Evolutionary conservation across 2,888 invertebrate species (phyloP), one percentile per base, ranked within the genome.

Genomic region (Acleris literana): DNA sequence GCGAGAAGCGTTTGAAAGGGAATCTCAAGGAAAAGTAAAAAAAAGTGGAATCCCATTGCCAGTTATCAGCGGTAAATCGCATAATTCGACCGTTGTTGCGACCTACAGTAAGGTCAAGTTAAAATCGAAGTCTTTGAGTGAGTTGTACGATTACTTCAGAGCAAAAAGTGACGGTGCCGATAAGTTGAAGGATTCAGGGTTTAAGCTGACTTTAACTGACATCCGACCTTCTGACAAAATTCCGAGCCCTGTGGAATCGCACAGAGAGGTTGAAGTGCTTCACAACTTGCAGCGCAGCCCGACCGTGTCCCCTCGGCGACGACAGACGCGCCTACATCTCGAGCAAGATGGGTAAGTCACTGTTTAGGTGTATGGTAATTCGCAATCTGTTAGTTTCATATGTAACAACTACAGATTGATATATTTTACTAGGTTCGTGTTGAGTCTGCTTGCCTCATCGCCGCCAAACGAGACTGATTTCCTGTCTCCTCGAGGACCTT

Each of bases 241-340:
- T 2, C 86, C 87, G 0, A 91, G 94, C 78, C 93, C 94, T 5
- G 92, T 92, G 18, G 93, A 93, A 57, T 83, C 84, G 18, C 95
- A 95, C 72, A 94, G 94, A 71, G 93, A 94, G 81, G 94, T 95
- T 33, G 95, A 95, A 78, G 94, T 95, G 9, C 84, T 95, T 43
- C 95, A 95, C 75, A 95, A 95, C 76, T 83, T 95, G 56, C 95
- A 95, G 70, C 85, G 95, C 60, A 95, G 95, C 83, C 95, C 95
- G 0, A 85, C 78, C 0, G 80, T 88, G 5, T 94, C 94, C 1
- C 94, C 94, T 0, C 86, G 92, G n/a, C 81, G 90, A 49, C 86
- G 92, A n/a, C 84, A 86, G 65, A 87, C 89, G 5, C 77, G 83
- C 25, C 74, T 92, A 63, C 76, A 90, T 72, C 71, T 93, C 73